Conservation (phyloP, 2,888 invertebrate species). For the Latheticus oryzae region DNA sequence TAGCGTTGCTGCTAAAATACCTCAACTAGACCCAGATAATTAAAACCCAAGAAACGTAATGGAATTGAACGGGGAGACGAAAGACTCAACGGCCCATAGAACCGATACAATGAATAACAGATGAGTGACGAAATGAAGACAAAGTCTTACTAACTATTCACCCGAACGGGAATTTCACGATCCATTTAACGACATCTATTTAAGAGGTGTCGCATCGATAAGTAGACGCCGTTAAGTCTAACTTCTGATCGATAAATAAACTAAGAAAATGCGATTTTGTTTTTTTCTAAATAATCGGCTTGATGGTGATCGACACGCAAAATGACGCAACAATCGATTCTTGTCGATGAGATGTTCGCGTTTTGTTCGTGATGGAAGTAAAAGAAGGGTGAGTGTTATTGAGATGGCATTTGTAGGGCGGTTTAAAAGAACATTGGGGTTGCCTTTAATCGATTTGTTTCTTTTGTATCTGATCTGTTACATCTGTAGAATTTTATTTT, state of each 20-base stretch:
- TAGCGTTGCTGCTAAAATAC: too few species aligned
- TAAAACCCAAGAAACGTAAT: conserved; percentile 44
- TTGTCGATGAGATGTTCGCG: conserved; percentile 54
- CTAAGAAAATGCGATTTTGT: background rate
- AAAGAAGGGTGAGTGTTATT: conserved; percentile 48
- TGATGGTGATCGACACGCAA: conserved; percentile 26
- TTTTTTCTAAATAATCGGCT: background rate
- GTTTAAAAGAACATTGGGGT: conserved; percentile 51
- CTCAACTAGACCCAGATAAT: too few species aligned
- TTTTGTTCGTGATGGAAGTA: conserved; percentile 48
- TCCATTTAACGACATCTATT: conserved; percentile 54
- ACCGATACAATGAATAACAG: conserved; percentile 64
- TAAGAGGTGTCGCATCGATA: conserved; percentile 41
- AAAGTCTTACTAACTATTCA: conserved; percentile 58
- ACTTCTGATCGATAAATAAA: conserved; percentile 10
- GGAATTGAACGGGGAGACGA: conserved; percentile 52
- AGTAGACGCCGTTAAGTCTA: conserved; percentile 6
- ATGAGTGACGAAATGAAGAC: conserved; percentile 62
- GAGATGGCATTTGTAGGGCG: conserved; percentile 41
- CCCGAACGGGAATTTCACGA: conserved; percentile 55
- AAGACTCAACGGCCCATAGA: conserved; percentile 44
- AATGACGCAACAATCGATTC: conserved; percentile 42
- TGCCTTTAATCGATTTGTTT: conserved; percentile 59
- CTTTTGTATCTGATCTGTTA: conserved; percentile 62
- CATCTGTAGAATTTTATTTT: conserved; percentile 64